Base-by-base conservation (phyloP, 2,113 vertebrate genomes). In the Pelobates fuscus region DNA sequence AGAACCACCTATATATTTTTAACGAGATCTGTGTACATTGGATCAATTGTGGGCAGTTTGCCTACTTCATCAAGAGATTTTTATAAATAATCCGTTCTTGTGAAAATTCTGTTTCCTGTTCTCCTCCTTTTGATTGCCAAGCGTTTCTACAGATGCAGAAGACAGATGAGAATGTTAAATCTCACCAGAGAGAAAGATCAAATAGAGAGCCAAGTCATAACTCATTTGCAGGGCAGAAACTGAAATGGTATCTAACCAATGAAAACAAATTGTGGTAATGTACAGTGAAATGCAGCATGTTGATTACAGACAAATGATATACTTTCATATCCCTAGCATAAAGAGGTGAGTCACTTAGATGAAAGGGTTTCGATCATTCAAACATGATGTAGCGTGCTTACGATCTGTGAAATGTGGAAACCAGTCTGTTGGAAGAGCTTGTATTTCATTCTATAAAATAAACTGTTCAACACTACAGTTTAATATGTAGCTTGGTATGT, bases 1-100 rank as follows among this genome's bases (percentile, higher is more conserved):
- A 75, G 63, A 63, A 67, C 72, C 72, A 60, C 72, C 72, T 75
- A 75, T 75, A 60, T 67, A 62, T 60, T 75, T 75, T 75, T 58
- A 67, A 57, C 32, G 37, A 27, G 23, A 58, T 73, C 55, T 74
- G 29, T 75, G 64, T 49, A 67, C 64, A 60, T 30, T 14, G 54
- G 37, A 67, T 75, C 72, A 75, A 30, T 75, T 67, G 72, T 32
- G 26, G 41, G 54, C 41, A 59, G 37, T 67, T 60, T 75, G 32
- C 37, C 55, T 67, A 59, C 72, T 75, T 75, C 72, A 60, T 75
- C 72, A 59, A 60, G 32, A 67, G 37, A 44, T 59, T 67, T 75
- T 75, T 58, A 75, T 75, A 75, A 75, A 75, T 67, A 60, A 60
- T 67, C 41, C 37, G 17, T 67, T 41, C 54, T 75, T 60, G 8